A percentile compares a stretch with the other conserved stretches of the same genome.
Evolutionary conservation across 2,797 vertebrate species (phyloP).

Genomic region (Galaxias olidus): DNA sequence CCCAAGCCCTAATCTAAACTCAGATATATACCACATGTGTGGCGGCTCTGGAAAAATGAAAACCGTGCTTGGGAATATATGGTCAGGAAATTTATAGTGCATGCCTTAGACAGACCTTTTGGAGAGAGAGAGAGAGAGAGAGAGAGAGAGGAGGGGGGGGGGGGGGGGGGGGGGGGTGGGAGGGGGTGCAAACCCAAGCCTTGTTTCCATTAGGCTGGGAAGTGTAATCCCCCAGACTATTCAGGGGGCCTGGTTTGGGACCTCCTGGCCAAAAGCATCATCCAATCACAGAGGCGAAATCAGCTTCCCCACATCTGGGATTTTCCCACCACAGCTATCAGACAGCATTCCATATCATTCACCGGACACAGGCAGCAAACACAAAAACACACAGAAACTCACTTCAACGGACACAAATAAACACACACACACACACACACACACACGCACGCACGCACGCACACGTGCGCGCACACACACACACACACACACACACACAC

Average conservation of each 20-base stretch:
- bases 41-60: constrained; percentile 77
- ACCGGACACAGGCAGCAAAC: constrained; percentile 34
- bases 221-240: constrained; percentile 70
- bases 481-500: too few relatives aligned
- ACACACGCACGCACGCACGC: constrained; percentile 1
- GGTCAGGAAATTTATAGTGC: constrained; percentile 80
- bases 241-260: constrained; percentile 62
- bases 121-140: too few relatives aligned
- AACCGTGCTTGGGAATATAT: constrained; percentile 77
- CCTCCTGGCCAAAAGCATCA: constrained; percentile 61
- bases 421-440: constrained; percentile 6
- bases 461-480: too few relatives aligned
- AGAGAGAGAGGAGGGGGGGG: constrained; percentile 36
- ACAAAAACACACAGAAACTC: constrained; percentile 20
- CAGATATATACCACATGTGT: constrained; percentile 77
- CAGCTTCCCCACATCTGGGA: constrained; percentile 70
- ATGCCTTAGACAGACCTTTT: constrained; percentile 72
- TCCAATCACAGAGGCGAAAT: constrained; percentile 62
- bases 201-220: constrained; percentile 78
- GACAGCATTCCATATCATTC: constrained; percentile 63
- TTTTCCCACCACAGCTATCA: constrained; percentile 67
- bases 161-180: constrained; percentile 24
- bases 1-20: constrained; percentile 62
- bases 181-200: constrained; percentile 56
- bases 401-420: constrained; percentile 8